Percentiles rank a stretch among this genome's conserved stretches.
These are phyloP conservation scores for Macrobrachium rosenbergii DNA, from an alignment of 1,140 invertebrate genomes.

Conservation along the genomic window DNA sequence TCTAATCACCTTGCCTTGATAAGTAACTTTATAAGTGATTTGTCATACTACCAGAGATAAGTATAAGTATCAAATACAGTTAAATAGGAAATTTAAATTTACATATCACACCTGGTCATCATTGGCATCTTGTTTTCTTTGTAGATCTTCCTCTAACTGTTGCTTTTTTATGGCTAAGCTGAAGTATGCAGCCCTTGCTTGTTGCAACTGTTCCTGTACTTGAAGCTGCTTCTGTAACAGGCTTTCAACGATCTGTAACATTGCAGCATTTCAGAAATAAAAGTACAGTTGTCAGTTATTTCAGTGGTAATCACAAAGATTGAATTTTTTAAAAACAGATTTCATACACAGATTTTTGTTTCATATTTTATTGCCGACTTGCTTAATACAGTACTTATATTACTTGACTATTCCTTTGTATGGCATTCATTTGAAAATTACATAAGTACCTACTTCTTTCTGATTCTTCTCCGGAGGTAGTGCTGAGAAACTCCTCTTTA, in stretches of 20 bases:
- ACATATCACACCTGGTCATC: constrained; percentile 30
- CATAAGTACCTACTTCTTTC: constrained; percentile 3
- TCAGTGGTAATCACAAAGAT: too few species aligned
- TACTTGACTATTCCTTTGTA: not conserved
- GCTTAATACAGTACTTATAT: not conserved
- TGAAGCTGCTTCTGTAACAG: constrained; percentile 19
- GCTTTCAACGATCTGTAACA: constrained; percentile 19
- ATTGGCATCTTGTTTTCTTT: not conserved
- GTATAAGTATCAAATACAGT: not conserved
- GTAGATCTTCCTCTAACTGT: constrained; percentile 32
- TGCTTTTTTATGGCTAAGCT: constrained; percentile 31
- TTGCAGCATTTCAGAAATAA: too few species aligned
- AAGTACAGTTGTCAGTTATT: too few species aligned
- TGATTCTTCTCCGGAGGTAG: constrained; percentile 29
- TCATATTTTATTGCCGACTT: not conserved
- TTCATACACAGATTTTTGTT: not conserved
- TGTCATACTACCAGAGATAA: too few species aligned
- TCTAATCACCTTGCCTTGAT: too few species aligned
- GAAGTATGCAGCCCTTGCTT: constrained; percentile 40
- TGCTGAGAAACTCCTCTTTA: constrained; percentile 35
- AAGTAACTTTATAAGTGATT: too few species aligned
- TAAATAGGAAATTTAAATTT: not conserved
- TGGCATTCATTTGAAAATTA: not conserved
- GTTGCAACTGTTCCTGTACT: constrained; percentile 26
- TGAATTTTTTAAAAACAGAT: too few species aligned